These are phyloP conservation scores for Trichomycterus rosablanca DNA, from an alignment of 2,113 vertebrate genomes.

Conservation along the genomic window DNA sequence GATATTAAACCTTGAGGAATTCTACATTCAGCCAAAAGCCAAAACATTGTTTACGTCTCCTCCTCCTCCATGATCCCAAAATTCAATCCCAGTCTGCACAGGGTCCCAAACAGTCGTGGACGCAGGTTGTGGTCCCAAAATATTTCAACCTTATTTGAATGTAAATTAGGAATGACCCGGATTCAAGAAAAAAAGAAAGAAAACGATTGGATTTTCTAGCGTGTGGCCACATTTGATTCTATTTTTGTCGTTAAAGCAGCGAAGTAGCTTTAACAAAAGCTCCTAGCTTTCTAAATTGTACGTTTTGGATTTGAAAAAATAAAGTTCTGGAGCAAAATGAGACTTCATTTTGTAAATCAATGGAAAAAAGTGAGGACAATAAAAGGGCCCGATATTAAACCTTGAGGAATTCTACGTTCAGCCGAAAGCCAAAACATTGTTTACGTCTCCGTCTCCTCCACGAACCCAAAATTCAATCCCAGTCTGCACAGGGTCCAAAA, in stretches of 20 bases:
- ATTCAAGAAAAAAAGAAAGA: too few species aligned
- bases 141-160: neutral
- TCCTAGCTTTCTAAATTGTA: too few species aligned
- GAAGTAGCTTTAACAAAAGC: too few species aligned
- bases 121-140: too few species aligned
- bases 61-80: neutral
- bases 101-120: slow-evolving; percentile 1
- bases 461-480: neutral
- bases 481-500: neutral
- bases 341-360: neutral
- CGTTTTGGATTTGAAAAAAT: neutral
- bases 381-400: neutral
- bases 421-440: neutral
- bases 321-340: neutral
- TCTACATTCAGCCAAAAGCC: neutral
- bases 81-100: neutral
- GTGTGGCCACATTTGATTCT: too few species aligned
- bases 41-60: too few species aligned
- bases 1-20: neutral
- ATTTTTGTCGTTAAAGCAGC: too few species aligned
- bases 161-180: too few species aligned
- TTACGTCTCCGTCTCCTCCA: too few species aligned
- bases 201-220: too few species aligned
- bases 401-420: slow-evolving; percentile 5
- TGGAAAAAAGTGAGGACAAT: neutral